phyloP scores from a whole-genome alignment of 2,888 invertebrate genomes.

The Troides oblongomaculatus region DNA sequence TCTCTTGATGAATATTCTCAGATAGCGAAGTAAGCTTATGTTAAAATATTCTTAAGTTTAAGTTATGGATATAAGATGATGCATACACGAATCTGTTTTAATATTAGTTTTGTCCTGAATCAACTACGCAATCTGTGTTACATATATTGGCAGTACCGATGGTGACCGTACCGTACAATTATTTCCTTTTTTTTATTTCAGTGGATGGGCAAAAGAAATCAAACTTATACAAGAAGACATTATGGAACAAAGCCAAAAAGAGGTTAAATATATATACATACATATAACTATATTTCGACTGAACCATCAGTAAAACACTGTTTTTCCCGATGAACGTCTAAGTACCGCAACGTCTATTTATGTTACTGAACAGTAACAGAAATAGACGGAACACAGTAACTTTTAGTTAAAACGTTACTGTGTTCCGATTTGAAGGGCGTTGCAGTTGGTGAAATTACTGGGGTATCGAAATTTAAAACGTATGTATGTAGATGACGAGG shows the following conservation, averaged over 20 bases:
- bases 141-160: background rate
- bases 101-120: no score
- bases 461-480: no score
- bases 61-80: background rate
- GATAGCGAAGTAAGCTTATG: conserved; percentile 13
- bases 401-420: no score
- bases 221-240: conserved; percentile 57
- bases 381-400: no score
- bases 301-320: no score
- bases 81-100: background rate
- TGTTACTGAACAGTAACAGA: no score
- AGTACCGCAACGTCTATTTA: no score
- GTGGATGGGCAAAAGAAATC: conserved; percentile 65
- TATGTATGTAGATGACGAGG: no score
- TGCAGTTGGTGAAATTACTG: no score
- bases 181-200: conserved; percentile 36
- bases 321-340: no score
- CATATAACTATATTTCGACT: no score
- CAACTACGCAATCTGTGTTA: background rate
- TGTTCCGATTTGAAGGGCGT: no score
- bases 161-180: background rate
- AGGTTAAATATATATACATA: conserved; percentile 39
- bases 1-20: conserved; percentile 52
- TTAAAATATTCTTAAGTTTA: background rate
- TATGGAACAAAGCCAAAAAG: conserved; percentile 44